Evolutionary conservation across 1,140 invertebrate genomes (phyloP), one percentile per base, ranked within the genome.

Genomic region (Nasonia longicornis): DNA sequence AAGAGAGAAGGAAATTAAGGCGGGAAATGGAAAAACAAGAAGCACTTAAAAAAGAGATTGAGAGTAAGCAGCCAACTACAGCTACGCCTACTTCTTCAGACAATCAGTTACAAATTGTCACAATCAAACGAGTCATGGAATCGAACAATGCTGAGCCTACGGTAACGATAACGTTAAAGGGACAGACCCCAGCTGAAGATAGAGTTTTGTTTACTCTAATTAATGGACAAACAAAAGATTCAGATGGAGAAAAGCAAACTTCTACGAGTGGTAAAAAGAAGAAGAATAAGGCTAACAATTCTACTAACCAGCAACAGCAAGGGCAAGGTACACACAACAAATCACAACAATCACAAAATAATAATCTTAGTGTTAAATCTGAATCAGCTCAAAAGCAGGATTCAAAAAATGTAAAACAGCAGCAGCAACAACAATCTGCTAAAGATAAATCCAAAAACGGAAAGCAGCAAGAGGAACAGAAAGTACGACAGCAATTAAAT

Each of bases 111-210:
- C 93, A 95, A 79, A 95, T 95, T 88, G 95, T 95, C 6, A 95
- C 95, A 2, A 95, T 95, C 83, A 92, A 94, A 74, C 89, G 94
- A 31, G 93, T 95, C 0, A 93, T 93, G 89, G 93, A 94, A 82
- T 92, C 92, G 8, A 93, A 92, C 79, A 93, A 92, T 84, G 90
- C 92, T 16, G 94, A 94, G 82, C 94, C 95, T 42, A 94, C 94
- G 8, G 95, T 95, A 3, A 95, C 95, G 0, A 95, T 95, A 48
- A 95, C 95, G 1, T 89, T 95, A 14, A 95, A 95, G 84, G 95
- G 94, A 16, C 93, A 94, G 83, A 94, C 94, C 2, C 94, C 94
- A 12, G 94, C 94, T 77, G 93, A 95, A 85, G 95, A 95, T 84
- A 94, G 94, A 86, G 92, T 95, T 48, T 87, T 95, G 0, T 95